A percentile compares a stretch with the other conserved stretches of the same genome.
Evolutionary conservation across 2,113 vertebrate genomes (phyloP).

Genomic region (Prinia subflava): DNA sequence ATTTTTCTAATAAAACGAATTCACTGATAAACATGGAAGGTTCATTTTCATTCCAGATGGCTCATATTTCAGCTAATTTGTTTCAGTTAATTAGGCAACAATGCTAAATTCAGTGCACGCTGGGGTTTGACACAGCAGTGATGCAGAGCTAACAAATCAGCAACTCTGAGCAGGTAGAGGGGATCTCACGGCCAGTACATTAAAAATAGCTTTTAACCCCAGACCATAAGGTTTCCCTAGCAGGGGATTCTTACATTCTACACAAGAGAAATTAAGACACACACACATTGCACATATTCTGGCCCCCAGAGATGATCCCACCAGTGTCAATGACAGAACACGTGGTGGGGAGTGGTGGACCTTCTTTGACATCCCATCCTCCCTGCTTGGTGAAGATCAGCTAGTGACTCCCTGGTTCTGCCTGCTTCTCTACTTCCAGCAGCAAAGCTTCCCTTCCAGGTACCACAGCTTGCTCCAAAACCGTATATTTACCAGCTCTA

Average conservation of each 20-base stretch:
- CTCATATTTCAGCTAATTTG: conserved; percentile 67
- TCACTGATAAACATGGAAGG: conserved; percentile 7
- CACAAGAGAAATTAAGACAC: not conserved
- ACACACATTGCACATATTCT: not conserved
- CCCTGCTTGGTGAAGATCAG: not conserved
- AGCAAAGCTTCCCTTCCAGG: not conserved
- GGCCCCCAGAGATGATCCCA: not conserved
- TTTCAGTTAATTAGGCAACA: conserved; percentile 68
- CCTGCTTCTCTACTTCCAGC: not conserved
- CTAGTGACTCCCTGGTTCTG: not conserved
- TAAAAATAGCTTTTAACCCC: not conserved
- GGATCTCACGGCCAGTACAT: not conserved
- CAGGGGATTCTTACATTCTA: not conserved
- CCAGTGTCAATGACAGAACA: not conserved
- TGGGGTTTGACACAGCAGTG: not conserved
- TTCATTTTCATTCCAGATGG: conserved; percentile 73
- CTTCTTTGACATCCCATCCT: not conserved
- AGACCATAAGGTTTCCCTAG: not conserved
- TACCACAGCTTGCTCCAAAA: not conserved
- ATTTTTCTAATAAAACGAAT: conserved; percentile 48
- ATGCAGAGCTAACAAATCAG: not conserved
- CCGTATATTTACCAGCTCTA: not conserved
- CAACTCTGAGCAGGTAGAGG: not conserved
- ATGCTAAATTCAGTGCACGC: conserved; percentile 30
- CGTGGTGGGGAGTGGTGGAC: not conserved